Evolutionary conservation across 2,113 vertebrate species (phyloP).

Genomic region (Globicephala melas): DNA sequence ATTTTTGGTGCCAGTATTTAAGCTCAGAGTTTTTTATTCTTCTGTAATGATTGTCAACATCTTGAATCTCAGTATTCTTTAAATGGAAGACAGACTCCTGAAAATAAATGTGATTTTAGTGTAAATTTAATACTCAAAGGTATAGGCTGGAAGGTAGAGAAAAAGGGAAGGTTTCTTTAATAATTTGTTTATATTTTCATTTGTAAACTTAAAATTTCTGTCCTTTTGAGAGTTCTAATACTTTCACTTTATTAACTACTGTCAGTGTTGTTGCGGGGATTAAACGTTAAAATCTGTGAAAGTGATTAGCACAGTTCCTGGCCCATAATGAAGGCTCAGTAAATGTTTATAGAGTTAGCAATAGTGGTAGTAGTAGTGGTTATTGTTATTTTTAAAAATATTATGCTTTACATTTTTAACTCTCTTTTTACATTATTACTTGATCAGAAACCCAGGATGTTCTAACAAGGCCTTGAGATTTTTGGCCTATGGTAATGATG

Average conservation of each 20-base stretch:
- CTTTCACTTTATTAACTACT: neutral
- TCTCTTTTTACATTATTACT: constrained; percentile 22
- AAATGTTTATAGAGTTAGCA: constrained; percentile 22
- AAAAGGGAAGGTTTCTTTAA: neutral
- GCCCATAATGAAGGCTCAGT: neutral
- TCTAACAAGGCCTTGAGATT: constrained; percentile 33
- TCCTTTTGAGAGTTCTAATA: neutral
- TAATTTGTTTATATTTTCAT: constrained; percentile 34
- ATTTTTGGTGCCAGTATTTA: neutral
- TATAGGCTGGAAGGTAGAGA: constrained; percentile 13
- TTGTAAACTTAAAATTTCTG: constrained; percentile 32
- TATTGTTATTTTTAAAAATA: constrained; percentile 11
- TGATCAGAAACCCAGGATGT: neutral
- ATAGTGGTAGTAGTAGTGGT: neutral
- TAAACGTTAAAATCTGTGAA: constrained; percentile 13
- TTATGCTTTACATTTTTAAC: neutral
- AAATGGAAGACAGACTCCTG: constrained; percentile 24
- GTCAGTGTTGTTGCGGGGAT: neutral
- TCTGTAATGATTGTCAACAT: neutral
- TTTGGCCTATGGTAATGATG: neutral
- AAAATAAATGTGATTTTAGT: constrained; percentile 21
- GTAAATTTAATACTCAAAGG: constrained; percentile 17
- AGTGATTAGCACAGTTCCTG: neutral
- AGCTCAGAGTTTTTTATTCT: neutral
- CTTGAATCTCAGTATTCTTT: neutral